These are phyloP conservation scores for Deilephila elpenor DNA, from an alignment of 2,888 invertebrate genomes.

Conservation along the genomic window DNA sequence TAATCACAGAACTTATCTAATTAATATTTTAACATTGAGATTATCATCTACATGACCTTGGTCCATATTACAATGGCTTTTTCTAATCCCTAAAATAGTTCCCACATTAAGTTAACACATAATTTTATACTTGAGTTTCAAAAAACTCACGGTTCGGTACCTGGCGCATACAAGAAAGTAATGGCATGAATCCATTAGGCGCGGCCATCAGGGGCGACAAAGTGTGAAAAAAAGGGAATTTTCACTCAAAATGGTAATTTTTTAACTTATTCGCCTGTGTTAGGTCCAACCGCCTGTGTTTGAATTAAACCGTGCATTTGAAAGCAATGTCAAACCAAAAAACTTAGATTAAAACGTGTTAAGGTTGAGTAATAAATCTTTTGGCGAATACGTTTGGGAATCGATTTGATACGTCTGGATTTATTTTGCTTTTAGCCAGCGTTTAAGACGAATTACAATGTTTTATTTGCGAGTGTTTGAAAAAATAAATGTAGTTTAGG, in stretches of 20 bases:
- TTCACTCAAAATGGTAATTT: constrained; percentile 27
- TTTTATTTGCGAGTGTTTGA: not conserved
- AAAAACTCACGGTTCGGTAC: constrained; percentile 15
- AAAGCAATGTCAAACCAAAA: constrained; percentile 26
- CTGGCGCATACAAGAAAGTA: constrained; percentile 25
- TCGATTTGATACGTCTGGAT: constrained; percentile 6
- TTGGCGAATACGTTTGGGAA: not conserved
- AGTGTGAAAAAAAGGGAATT: constrained; percentile 19
- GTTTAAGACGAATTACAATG: not conserved
- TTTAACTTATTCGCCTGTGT: constrained; percentile 22
- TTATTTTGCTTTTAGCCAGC: constrained; percentile 17
- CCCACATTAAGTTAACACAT: constrained; percentile 9
- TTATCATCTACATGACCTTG: not conserved
- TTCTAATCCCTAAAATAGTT: not conserved
- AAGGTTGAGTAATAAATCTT: constrained; percentile 23
- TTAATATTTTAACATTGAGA: not conserved
- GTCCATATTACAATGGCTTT: not conserved
- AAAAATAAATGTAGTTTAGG: not conserved
- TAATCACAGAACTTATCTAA: too few relatives aligned
- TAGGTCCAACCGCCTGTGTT: constrained; percentile 14
- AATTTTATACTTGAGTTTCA: constrained; percentile 15
- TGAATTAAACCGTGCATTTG: constrained; percentile 13
- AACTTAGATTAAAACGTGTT: constrained; percentile 22
- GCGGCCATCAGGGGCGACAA: constrained; percentile 21
- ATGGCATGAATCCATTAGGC: constrained; percentile 27